Base-by-base conservation (phyloP, 2,113 vertebrate species). In the Panurus biarmicus region DNA sequence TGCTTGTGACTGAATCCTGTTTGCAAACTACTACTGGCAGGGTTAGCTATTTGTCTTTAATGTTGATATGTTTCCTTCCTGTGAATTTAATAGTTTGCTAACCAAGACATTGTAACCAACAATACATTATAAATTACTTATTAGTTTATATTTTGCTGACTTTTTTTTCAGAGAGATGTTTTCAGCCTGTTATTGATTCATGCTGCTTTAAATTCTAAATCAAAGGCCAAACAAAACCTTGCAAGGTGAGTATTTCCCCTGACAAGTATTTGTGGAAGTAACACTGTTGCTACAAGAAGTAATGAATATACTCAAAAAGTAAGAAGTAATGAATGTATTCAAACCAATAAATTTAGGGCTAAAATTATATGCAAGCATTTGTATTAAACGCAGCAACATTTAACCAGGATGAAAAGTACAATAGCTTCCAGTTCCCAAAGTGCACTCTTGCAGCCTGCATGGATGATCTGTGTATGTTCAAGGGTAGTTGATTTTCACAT, bases 121-220 rank as follows among this genome's bases (percentile, higher is more conserved):
- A 47, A 4, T 47, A 58, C 51, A 72, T 77, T 24, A 4, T 29
- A 42, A 66, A 40, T 85, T 82, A 82, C n/a, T 85, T 79, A 79
- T 1, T 85, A 26, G 11, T 91, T 76, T 90, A 5, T 61, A 6
- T 83, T 79, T 58, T 60, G 23, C 25, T 73, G n/a, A 38, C 6
- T 66, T 77, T 80, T 89, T 91, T 82, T 85, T 96, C 97, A 99
- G 99, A 99, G 99, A 89, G 99, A 99, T 23, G 6, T 99, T 96
- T 99, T 99, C 98, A 98, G 92, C 96, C 99, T 98, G 91, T 82
- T 99, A 23, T 71, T 99, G 56, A 98, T 99, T 85, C 98, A 99
- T 23, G 98, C 98, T 3, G 98, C 98, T 74, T 93, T 99, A 66
- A 99, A 98, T 77, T 99, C 98, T 2, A 97, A 98, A 40, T 97